A percentile compares a stretch with the other conserved stretches of the same genome.
Evolutionary conservation across 1,140 invertebrate species (phyloP).

Genomic region (Danaus melanippus): DNA sequence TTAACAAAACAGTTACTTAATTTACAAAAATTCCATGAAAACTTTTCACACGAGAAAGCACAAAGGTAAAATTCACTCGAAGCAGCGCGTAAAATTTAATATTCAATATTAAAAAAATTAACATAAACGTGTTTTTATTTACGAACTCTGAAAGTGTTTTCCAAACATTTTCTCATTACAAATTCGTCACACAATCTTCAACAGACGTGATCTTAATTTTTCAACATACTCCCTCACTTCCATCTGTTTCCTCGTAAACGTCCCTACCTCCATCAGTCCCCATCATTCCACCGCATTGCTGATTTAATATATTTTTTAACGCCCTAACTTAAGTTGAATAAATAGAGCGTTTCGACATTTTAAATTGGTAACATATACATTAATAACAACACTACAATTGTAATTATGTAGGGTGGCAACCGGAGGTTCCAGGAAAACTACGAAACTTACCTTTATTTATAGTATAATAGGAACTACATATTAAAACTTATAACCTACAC

Average conservation of each 20-base stretch:
- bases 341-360: not conserved
- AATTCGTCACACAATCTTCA: slow-evolving; percentile 4
- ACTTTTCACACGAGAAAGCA: not conserved
- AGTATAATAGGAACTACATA: too few relatives aligned
- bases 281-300: not conserved
- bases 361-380: slow-evolving; percentile 4
- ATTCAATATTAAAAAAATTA: too few relatives aligned
- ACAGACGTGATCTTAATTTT: slow-evolving; percentile 7
- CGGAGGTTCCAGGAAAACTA: too few relatives aligned
- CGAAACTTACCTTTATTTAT: too few relatives aligned
- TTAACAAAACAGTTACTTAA: not conserved
- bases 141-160: not conserved
- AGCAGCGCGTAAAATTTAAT: not conserved
- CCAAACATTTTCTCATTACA: slow-evolving; percentile 3
- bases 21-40: not conserved
- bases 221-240: not conserved
- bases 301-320: not conserved
- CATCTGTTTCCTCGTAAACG: too few relatives aligned
- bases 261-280: too few relatives aligned
- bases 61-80: not conserved
- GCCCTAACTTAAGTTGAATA: not conserved
- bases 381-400: too few relatives aligned
- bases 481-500: too few relatives aligned
- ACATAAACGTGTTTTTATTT: too few relatives aligned
- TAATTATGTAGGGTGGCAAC: too few relatives aligned